Percentiles rank a stretch among this genome's conserved stretches.
Evolutionary conservation across 2,113 vertebrate genomes (phyloP).

Genomic region (Tonatia bakeri): DNA sequence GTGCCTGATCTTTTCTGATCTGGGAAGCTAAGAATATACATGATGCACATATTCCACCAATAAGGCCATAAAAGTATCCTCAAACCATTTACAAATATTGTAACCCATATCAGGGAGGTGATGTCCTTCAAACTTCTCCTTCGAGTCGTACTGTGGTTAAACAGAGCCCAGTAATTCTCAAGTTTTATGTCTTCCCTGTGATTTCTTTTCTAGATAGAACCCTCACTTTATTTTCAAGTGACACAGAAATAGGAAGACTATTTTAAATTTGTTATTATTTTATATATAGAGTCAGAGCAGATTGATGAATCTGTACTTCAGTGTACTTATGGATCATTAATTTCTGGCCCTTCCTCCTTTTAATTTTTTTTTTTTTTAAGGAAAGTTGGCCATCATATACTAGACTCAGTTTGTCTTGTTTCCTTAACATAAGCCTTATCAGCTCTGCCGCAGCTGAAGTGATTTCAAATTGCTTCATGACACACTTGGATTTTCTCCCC

Average conservation of each 20-base stretch:
- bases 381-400: not conserved
- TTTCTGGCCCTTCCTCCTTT: not conserved
- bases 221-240: constrained; percentile 31
- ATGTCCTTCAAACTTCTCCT: not conserved
- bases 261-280: constrained; percentile 16
- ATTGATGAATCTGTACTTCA: not conserved
- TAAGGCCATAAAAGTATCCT: not conserved
- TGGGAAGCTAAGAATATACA: not conserved
- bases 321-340: not conserved
- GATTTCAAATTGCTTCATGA: constrained; percentile 57
- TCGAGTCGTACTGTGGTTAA: not conserved
- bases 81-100: not conserved
- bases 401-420: not conserved
- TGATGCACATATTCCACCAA: not conserved
- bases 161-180: not conserved
- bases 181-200: not conserved
- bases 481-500: constrained; percentile 68
- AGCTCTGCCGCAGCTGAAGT: constrained; percentile 72
- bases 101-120: not conserved
- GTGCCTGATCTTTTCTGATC: too few relatives aligned
- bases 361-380: not conserved
- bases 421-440: constrained; percentile 68
- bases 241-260: not conserved
- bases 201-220: not conserved
- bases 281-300: not conserved